Conservation (phyloP, 1,140 invertebrate genomes). For the Drosophila auraria region DNA sequence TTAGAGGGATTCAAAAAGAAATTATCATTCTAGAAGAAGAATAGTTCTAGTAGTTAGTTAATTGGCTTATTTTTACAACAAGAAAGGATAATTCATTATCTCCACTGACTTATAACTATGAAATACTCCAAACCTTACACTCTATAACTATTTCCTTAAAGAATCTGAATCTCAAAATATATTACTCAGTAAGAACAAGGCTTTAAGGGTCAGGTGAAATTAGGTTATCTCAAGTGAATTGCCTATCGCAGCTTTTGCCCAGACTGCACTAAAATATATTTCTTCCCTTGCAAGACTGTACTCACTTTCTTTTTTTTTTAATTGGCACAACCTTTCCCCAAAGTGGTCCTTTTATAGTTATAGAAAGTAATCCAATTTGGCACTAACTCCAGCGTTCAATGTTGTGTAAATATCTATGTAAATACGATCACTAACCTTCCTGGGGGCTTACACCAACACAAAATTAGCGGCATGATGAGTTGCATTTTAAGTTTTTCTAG, state of each 20-base stretch:
- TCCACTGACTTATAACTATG: neutral
- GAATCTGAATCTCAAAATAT: constrained; percentile 20
- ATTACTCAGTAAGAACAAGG: neutral
- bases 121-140: neutral
- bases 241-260: neutral
- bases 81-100: neutral
- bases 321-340: constrained; percentile 6
- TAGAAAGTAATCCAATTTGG: constrained; percentile 17
- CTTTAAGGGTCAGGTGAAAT: neutral
- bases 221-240: too few species aligned
- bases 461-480: constrained; percentile 21
- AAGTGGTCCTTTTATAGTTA: neutral
- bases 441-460: constrained; percentile 38
- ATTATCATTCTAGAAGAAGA: neutral
- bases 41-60: neutral
- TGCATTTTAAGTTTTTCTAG: constrained; percentile 16
- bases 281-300: neutral
- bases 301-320: neutral
- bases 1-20: too few species aligned
- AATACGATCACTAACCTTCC: constrained; percentile 42
- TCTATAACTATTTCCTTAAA: neutral
- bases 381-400: constrained; percentile 35
- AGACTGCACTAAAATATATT: neutral
- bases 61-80: neutral
- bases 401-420: constrained; percentile 33